Evolutionary conservation across 37 sponge, comb jelly and placozoan genomes (phyloP).

Genomic region (Crambe crambe): DNA sequence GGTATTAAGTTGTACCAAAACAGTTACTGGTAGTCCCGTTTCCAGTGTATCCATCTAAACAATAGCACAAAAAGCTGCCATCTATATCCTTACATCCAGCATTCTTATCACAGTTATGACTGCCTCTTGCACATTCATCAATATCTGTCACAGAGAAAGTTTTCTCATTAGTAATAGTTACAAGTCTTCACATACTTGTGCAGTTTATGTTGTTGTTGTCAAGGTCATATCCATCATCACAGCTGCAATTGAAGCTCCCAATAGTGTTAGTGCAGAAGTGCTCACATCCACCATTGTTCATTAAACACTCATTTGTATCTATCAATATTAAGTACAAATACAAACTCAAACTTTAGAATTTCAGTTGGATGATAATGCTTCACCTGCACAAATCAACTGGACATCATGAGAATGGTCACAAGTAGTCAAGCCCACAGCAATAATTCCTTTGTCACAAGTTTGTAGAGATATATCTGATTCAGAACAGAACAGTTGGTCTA

Average conservation of each 20-base stretch:
- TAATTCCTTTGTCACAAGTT: background rate
- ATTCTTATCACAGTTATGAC: background rate
- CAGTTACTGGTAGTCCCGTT: background rate
- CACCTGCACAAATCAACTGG: conserved; percentile 7
- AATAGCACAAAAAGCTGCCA: background rate
- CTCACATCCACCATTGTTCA: conserved; percentile 30
- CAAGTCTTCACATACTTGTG: background rate
- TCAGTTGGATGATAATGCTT: too few relatives aligned
- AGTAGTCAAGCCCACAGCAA: background rate
- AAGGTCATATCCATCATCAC: conserved; percentile 11
- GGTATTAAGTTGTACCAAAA: background rate
- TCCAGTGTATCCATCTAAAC: background rate
- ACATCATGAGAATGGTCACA: conserved; percentile 26
- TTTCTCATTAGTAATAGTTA: background rate
- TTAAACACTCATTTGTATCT: conserved; percentile 36
- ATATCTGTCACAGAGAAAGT: background rate
- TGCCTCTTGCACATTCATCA: background rate
- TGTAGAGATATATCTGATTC: conserved; percentile 1
- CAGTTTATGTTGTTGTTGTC: background rate
- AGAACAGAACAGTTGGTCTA: conserved; percentile 23
- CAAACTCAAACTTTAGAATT: background rate
- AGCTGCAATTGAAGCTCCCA: conserved; percentile 20
- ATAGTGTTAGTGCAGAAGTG: conserved; percentile 16
- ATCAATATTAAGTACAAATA: background rate
- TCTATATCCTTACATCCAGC: background rate